Evolutionary conservation across 2,888 invertebrate species (phyloP).

Genomic region (Mimachlamys varia): DNA sequence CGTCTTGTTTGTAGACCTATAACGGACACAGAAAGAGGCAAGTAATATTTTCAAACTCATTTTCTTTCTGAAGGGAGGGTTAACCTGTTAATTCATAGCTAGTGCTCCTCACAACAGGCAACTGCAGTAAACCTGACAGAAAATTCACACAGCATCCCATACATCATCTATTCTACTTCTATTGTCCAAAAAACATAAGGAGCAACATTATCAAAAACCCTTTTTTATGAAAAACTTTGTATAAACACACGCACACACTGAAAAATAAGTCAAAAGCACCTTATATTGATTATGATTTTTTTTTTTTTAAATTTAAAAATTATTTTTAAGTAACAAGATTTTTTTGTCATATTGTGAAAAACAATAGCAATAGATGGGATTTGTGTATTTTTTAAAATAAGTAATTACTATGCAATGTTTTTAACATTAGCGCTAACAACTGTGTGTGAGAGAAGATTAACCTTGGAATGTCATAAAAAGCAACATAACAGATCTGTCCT

Average conservation of each 20-base stretch:
- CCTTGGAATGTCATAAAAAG: slow-evolving; percentile 29
- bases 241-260: slow-evolving; percentile 33
- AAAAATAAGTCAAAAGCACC: slow-evolving; percentile 34
- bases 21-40: neutral
- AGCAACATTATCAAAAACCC: slow-evolving; percentile 5
- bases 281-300: slow-evolving; percentile 32
- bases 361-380: slow-evolving; percentile 6
- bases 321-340: slow-evolving; percentile 29
- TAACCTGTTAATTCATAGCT: neutral
- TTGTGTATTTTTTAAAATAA: neutral
- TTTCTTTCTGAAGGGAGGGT: neutral
- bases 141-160: slow-evolving; percentile 19
- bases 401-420: slow-evolving; percentile 28
- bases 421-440: slow-evolving; percentile 1
- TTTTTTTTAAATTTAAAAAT: neutral
- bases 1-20: neutral
- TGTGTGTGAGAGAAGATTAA: neutral
- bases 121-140: neutral
- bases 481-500: slow-evolving; percentile 27
- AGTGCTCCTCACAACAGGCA: neutral
- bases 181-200: slow-evolving; percentile 7
- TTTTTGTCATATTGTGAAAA: slow-evolving; percentile 1
- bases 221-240: neutral
- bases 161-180: neutral
- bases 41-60: no score